Base-by-base conservation (phyloP, 2,888 invertebrate species). In the Lysandra coridon region DNA sequence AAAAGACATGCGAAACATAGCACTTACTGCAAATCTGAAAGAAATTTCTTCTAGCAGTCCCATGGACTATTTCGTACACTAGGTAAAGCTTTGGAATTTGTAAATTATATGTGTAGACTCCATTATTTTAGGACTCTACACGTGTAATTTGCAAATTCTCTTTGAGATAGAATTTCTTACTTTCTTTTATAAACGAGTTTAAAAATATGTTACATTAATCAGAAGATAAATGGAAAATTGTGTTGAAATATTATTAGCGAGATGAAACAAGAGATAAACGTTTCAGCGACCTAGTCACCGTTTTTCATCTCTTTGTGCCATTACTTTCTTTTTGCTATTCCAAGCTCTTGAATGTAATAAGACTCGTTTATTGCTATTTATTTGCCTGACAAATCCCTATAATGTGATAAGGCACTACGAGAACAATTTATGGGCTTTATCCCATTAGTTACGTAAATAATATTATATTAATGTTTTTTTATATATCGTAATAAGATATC, bases 121-220 rank as follows among this genome's bases (percentile, higher is more conserved):
- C n/a, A 0, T 23, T 23, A 23, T 23, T 23, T 0, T 23, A 37
- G 37, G 37, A 37, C 4, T 37, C 37, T 37, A 40, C 40, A 40
- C 40, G 6, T 40, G 40, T 6, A 40, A 40, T 6, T 40, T 6
- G 7, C 7, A 40, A 40, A 40, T 40, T 40, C 40, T 1, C 40
- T 40, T 40, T 40, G 5, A 40, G 40, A 40, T 40, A 40, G 7
- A 40, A 6, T 7, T 6, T 40, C 40, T 40, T 40, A 40, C 40
- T 6, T 40, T 40, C 6, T 40, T 40, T 40, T 1, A 40, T 40
- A 40, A 40, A 40, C 40, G 53, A 53, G 12, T 53, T 53, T 53
- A 17, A 49, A 49, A 49, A 49, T 49, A 49, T 10, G 49, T 49
- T 49, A 49, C 49, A 57, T 84, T 82, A 84, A 81, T 75, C 4